Evolutionary conservation across 2,113 vertebrate species (phyloP).

Genomic region (Bubo scandiacus): DNA sequence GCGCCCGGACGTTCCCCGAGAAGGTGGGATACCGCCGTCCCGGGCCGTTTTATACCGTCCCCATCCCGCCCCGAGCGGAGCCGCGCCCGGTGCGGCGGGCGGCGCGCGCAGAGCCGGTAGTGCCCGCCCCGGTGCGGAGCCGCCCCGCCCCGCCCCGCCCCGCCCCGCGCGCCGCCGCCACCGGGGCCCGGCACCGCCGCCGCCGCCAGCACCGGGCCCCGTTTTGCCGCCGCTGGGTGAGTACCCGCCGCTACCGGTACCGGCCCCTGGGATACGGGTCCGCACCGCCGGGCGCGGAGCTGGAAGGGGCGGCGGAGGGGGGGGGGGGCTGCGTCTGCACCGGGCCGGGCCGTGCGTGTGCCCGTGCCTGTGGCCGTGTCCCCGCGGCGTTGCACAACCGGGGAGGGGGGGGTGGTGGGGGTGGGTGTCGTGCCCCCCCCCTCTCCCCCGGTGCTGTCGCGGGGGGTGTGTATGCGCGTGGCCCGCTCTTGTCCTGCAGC

Average conservation of each 20-base stretch:
- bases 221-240: background rate
- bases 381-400: background rate
- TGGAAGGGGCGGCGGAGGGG: no score
- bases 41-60: background rate
- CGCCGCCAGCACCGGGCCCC: background rate
- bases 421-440: background rate
- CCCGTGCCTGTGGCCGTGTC: background rate
- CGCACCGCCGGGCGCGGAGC: background rate
- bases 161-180: background rate
- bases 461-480: background rate
- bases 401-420: background rate
- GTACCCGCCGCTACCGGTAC: background rate
- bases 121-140: background rate
- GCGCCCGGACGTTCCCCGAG: no score
- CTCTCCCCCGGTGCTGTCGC: background rate
- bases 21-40: background rate
- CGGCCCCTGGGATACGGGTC: background rate
- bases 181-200: conserved; percentile 11
- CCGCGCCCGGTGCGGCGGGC: background rate
- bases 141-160: background rate
- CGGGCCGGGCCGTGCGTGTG: background rate
- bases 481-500: background rate
- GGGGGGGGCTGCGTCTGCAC: background rate
- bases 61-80: background rate
- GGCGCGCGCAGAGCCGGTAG: conserved; percentile 12